These are phyloP conservation scores for Diadumene lineata DNA, from an alignment of 92 coral and sea anemone species.

Conservation along the genomic window DNA sequence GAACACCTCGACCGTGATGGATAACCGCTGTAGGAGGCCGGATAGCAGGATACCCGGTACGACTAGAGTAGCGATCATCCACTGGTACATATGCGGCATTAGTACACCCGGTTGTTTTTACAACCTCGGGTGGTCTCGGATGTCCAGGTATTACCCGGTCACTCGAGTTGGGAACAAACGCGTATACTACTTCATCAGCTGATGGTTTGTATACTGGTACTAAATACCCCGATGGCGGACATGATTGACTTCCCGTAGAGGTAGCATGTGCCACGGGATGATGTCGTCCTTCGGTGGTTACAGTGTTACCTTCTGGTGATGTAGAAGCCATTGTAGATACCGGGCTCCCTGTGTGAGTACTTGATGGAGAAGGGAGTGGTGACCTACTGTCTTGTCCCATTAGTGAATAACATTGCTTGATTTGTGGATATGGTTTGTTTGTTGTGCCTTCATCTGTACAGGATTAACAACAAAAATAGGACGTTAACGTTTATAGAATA, in stretches of 20 bases:
- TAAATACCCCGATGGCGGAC: conserved; percentile 59
- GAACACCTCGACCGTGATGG: conserved; percentile 33
- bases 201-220: conserved; percentile 60
- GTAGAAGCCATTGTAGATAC: conserved; percentile 17
- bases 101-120: neutral
- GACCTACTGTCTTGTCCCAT: conserved; percentile 24
- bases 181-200: conserved; percentile 56
- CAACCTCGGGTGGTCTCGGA: conserved; percentile 15
- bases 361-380: conserved; percentile 33
- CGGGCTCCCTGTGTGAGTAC: conserved; percentile 34
- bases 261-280: conserved; percentile 31
- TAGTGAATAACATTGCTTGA: conserved; percentile 67
- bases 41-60: neutral
- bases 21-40: conserved; percentile 30
- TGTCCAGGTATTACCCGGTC: conserved; percentile 19
- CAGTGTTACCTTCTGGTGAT: conserved; percentile 13
- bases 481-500: too few relatives aligned
- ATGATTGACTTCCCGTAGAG: conserved; percentile 22
- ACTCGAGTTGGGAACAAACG: conserved; percentile 49
- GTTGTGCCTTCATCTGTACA: conserved; percentile 10
- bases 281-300: conserved; percentile 13
- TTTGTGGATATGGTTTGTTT: conserved; percentile 48
- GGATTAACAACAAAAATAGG: too few relatives aligned
- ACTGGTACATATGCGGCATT: conserved; percentile 1
- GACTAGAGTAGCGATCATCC: neutral